phyloP scores from a whole-genome alignment of 2,113 vertebrate species.

The Crotalus viridis region DNA sequence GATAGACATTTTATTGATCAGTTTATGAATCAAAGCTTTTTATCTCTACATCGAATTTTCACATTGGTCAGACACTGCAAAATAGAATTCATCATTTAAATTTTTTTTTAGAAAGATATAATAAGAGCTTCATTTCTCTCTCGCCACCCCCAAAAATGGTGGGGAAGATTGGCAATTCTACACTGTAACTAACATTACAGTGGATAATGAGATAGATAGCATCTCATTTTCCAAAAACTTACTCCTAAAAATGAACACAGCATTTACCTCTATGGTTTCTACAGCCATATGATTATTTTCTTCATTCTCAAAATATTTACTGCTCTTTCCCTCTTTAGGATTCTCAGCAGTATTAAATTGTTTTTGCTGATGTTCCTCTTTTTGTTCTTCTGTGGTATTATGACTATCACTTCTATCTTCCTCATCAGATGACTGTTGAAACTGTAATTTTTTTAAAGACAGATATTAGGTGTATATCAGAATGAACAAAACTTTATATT shows the following conservation, averaged over 20 bases:
- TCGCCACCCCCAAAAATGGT: too few species aligned
- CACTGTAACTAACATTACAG: background rate
- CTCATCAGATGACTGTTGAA: constrained; percentile 36
- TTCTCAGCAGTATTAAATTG: constrained; percentile 1
- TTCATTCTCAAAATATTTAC: constrained; percentile 34
- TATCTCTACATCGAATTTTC: background rate
- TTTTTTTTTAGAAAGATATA: background rate
- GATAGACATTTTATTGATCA: constrained; percentile 35
- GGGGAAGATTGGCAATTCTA: background rate
- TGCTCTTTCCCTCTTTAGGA: background rate
- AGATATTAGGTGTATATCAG: constrained; percentile 12
- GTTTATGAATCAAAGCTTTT: background rate
- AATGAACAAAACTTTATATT: background rate
- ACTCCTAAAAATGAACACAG: constrained; percentile 1
- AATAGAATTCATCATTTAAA: background rate
- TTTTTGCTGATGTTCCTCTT: background rate
- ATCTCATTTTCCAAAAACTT: background rate
- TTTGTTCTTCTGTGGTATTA: background rate
- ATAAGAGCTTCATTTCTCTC: background rate
- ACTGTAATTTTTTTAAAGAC: constrained; percentile 63
- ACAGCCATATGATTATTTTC: background rate
- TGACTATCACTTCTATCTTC: constrained; percentile 44
- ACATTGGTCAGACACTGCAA: background rate
- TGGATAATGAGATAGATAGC: background rate
- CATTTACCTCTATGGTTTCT: constrained; percentile 54